Percentiles rank a stretch among this genome's conserved stretches.
phyloP scores from a whole-genome alignment of 2,797 vertebrate species.

The Bovichtus diacanthus region DNA sequence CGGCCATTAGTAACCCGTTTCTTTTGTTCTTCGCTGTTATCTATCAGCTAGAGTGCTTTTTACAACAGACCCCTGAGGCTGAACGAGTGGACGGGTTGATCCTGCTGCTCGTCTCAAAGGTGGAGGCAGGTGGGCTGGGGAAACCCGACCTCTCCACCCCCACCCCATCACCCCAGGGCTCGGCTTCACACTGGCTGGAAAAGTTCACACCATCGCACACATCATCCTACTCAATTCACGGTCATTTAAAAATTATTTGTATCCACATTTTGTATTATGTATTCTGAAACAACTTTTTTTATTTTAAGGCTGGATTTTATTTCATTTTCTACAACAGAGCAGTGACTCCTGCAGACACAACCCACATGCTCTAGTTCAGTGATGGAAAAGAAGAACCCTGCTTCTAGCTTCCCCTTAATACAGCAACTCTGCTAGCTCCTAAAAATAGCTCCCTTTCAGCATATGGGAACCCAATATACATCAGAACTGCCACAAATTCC shows the following conservation, averaged over 20 bases:
- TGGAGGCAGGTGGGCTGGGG: slow-evolving; percentile 65
- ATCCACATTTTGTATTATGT: neutral
- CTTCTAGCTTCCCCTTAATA: slow-evolving; percentile 60
- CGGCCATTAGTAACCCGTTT: slow-evolving; percentile 58
- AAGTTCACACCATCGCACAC: slow-evolving; percentile 25
- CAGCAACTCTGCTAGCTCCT: slow-evolving; percentile 9
- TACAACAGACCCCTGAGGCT: slow-evolving; percentile 60
- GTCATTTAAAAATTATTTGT: neutral
- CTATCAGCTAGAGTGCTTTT: slow-evolving; percentile 71
- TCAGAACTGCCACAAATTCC: slow-evolving; percentile 40
- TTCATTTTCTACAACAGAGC: neutral
- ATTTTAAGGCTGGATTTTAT: neutral
- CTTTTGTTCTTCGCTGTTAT: slow-evolving; percentile 74
- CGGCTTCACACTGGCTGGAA: slow-evolving; percentile 27
- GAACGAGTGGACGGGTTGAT: slow-evolving; percentile 45
- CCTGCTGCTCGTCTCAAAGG: slow-evolving; percentile 59
- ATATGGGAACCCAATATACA: slow-evolving; percentile 51
- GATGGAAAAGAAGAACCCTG: slow-evolving; percentile 58
- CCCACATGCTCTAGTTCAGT: slow-evolving; percentile 22
- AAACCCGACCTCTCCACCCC: slow-evolving; percentile 15
- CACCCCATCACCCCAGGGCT: slow-evolving; percentile 32
- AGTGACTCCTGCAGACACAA: neutral
- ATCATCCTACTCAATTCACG: neutral
- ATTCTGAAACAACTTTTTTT: neutral
- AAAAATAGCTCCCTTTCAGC: slow-evolving; percentile 48